Conservation (phyloP, 2,797 vertebrate genomes). For the Acrocephalus scirpaceus region DNA sequence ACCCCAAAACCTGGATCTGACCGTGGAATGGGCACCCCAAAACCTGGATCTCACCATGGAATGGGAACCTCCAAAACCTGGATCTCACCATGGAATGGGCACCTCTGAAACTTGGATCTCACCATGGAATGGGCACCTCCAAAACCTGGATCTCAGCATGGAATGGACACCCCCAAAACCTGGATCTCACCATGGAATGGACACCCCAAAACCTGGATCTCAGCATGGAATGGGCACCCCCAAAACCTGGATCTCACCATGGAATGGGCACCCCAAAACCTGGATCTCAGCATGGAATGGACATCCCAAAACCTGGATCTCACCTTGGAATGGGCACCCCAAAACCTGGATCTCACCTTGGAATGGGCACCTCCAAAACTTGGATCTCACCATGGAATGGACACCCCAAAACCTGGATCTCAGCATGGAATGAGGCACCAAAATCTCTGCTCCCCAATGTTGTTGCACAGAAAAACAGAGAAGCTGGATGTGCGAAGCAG, state of each 20-base stretch:
- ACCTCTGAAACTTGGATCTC: neutral
- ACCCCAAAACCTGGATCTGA: neutral
- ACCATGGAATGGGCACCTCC: neutral
- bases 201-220: neutral
- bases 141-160: neutral
- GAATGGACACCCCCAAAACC: neutral
- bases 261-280: neutral
- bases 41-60: neutral
- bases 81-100: neutral
- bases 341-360: neutral
- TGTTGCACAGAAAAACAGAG: neutral
- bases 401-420: neutral
- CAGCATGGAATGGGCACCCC: rapidly evolving
- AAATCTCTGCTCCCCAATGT: neutral
- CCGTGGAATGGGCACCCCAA: neutral
- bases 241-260: neutral
- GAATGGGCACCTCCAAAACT: neutral
- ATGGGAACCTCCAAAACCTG: neutral
- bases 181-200: neutral
- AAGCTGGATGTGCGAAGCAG: neutral
- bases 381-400: neutral
- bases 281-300: neutral
- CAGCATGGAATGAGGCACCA: neutral
- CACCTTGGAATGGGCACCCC: neutral
- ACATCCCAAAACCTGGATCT: neutral